Evolutionary conservation across 2,888 invertebrate genomes (phyloP), one percentile per base, ranked within the genome.

Genomic region (Idaea straminata): DNA sequence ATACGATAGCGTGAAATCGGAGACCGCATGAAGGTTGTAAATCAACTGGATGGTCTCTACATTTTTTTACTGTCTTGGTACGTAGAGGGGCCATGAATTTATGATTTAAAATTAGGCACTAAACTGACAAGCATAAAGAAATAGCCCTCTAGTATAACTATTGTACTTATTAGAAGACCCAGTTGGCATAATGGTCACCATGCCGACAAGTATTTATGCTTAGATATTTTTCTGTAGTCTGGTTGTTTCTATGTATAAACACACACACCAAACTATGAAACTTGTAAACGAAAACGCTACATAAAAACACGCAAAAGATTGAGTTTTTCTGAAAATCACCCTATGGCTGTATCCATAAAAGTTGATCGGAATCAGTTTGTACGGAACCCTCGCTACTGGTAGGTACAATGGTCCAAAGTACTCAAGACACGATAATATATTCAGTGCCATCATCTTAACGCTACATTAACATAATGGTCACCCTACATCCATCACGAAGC

Each of bases 1-100:
- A 74, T 74, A 76, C 75, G 77, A 73, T 61, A 77, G 79, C 82
- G 77, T 83, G 84, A 83, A 84, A 85, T 84, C 79, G 68, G 77
- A 82, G 78, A 81, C 71, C 77, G 76, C 78, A 75, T 74, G 80
- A 80, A 80, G 75, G 77, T 75, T 79, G 81, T 85, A 83, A 82
- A 83, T 85, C 83, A 84, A 83, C 75, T 77, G 75, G 80, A 79
- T 76, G 79, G 77, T 76, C 74, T 72, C 72, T 67, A 69, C 75
- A 77, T 83, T 83, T 85, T 58, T 85, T 85, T 85, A 81, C 77
- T 76, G 77, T 77, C 78, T 73, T 74, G 63, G 47, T 35, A 59
- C 70, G 71, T 77, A 82, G 74, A 73, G 77, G 77, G 72, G 64
- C 75, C 72, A 76, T 70, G 71, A 67, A 59, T 25, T 34, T 16